phyloP scores from a whole-genome alignment of 2,113 vertebrate genomes.

The Tetrao urogallus region DNA sequence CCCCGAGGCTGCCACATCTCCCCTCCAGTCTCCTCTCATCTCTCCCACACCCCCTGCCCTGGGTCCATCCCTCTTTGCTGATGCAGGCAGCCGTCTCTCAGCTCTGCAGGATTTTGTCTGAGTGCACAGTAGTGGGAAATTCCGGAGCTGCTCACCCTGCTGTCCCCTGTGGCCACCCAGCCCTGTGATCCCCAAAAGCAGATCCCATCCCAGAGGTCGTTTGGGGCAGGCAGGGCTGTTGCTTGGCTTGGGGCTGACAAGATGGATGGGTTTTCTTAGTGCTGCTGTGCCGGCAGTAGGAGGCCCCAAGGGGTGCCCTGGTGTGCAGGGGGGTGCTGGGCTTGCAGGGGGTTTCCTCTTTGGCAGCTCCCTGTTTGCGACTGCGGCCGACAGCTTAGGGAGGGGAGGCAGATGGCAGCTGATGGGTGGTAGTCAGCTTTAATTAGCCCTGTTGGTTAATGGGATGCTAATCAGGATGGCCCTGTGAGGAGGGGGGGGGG shows the following conservation, averaged over 20 bases:
- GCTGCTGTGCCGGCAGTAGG: fast-evolving
- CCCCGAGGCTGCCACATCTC: fast-evolving
- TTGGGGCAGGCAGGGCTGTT: fast-evolving
- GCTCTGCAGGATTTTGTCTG: background rate
- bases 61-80: background rate
- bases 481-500: background rate
- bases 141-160: fast-evolving
- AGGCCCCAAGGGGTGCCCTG: background rate
- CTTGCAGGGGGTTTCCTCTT: conserved; percentile 6
- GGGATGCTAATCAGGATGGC: conserved; percentile 43
- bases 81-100: background rate
- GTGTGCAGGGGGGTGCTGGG: background rate
- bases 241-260: background rate
- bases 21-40: background rate
- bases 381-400: background rate
- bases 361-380: background rate
- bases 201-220: background rate
- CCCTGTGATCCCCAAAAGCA: fast-evolving
- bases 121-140: fast-evolving
- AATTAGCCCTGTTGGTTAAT: conserved; percentile 56
- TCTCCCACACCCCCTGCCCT: background rate
- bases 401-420: conserved; percentile 45
- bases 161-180: fast-evolving
- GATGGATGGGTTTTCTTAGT: background rate
- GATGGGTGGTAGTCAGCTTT: conserved; percentile 58